Evolutionary conservation across 2,797 vertebrate genomes (phyloP).

Genomic region (Scleropages formosus): DNA sequence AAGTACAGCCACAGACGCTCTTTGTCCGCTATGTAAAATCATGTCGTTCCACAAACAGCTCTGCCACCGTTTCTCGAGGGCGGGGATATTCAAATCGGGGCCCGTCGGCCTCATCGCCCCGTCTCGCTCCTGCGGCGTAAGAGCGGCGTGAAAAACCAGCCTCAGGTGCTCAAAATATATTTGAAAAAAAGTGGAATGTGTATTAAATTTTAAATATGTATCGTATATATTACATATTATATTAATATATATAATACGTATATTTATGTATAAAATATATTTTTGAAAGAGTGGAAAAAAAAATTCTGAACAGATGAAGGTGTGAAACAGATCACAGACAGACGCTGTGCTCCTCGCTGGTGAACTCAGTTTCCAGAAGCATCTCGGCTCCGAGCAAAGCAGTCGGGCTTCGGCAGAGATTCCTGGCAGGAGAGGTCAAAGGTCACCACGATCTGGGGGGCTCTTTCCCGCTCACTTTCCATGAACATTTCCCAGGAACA

Average conservation of each 20-base stretch:
- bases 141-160: no score
- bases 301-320: not conserved
- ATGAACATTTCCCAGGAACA: no score
- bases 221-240: no score
- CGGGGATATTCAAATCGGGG: slow-evolving; percentile 10
- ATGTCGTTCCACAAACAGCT: slow-evolving; percentile 17
- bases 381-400: no score
- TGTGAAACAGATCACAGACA: not conserved
- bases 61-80: slow-evolving; percentile 22
- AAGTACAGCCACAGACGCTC: slow-evolving; percentile 15
- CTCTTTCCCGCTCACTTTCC: no score
- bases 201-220: no score
- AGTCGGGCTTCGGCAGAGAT: no score
- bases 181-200: not conserved
- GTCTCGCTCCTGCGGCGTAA: no score
- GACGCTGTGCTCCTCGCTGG: not conserved
- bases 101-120: not conserved
- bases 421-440: not conserved
- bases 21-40: slow-evolving; percentile 7
- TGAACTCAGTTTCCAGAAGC: not conserved
- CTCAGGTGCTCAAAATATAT: not conserved
- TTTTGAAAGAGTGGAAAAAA: not conserved
- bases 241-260: no score
- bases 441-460: no score
- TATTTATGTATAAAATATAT: no score